phyloP scores from a whole-genome alignment of 2,888 invertebrate genomes.

The Drosophila acutilabella region DNA sequence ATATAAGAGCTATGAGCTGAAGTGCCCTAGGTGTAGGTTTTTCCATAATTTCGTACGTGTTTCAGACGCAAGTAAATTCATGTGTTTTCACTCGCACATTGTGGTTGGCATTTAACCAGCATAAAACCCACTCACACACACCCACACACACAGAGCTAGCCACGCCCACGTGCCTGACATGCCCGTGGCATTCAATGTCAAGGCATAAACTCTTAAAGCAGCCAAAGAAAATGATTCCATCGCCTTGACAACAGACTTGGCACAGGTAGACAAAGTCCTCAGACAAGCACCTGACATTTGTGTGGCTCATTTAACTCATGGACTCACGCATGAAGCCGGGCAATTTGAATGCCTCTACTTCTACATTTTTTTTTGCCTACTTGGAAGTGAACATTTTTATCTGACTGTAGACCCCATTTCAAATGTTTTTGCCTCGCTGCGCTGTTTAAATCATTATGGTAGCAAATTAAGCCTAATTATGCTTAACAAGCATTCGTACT shows the following conservation, averaged over 20 bases:
- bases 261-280: constrained; percentile 10
- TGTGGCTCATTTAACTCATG: constrained; percentile 72
- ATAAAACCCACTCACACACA: constrained; percentile 44
- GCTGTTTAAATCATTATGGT: constrained; percentile 70
- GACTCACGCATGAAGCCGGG: constrained; percentile 25
- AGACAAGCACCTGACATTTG: constrained; percentile 69
- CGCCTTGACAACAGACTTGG: constrained; percentile 40
- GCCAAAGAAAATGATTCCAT: constrained; percentile 39
- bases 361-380: constrained; percentile 7
- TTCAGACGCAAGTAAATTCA: constrained; percentile 52
- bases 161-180: constrained; percentile 30
- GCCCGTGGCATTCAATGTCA: constrained; percentile 71
- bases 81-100: constrained; percentile 43
- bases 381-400: constrained; percentile 49
- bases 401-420: constrained; percentile 53
- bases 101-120: constrained; percentile 71
- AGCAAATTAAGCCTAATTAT: constrained; percentile 76
- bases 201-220: constrained; percentile 64
- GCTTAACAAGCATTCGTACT: constrained; percentile 76
- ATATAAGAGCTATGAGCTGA: constrained; percentile 4
- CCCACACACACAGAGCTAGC: constrained; percentile 11
- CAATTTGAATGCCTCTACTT: constrained; percentile 42
- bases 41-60: constrained; percentile 67
- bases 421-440: constrained; percentile 57
- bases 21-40: constrained; percentile 20